Base-by-base conservation (phyloP, 2,113 vertebrate genomes). In the Polypterus bichir region DNA sequence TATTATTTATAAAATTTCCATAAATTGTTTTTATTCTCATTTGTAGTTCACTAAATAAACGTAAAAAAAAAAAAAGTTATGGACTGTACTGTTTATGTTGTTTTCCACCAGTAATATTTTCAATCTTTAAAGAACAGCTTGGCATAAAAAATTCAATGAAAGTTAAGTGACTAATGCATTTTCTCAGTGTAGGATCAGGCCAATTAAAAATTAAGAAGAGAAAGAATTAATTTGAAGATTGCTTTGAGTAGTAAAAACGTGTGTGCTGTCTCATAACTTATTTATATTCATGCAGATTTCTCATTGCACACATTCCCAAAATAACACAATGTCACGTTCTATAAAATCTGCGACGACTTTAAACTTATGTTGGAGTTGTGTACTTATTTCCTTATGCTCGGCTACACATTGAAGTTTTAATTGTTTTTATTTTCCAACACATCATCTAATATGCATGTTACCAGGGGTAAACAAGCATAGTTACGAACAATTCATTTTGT, bases 221-320 rank as follows among this genome's bases (percentile, higher is more conserved):
- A 85, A 78, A 82, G 89, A 91, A 85, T 88, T 83, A 82, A 91
- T 88, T 87, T 88, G 86, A 93, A 91, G 89, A 86, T 83, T 90
- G 78, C 79, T 80, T 54, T 74, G 81, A 84, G 83, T 83, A 79
- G 79, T 85, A 75, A 85, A 89, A 91, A 89, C 81, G 80, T 82
- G 68, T 85, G 82, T 79, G 84, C 79, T 76, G 78, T 65, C 63
- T 65, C 68, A 86, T 91, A 69, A 87, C 74, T 84, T 77, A 92
- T 94, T 91, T 73, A 93, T 90, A 78, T 68, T 78, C 79, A 86
- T 88, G 81, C 81, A 81, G 81, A 84, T 80, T 74, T 64, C 62
- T 49, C 65, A 70, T 70, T 77, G 5, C 61, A 48, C 76, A 76
- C 74, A 81, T 81, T 81, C 71, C 71, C 74, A 78, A 76, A 82